Conservation (phyloP, 2,113 vertebrate genomes). For the Psammodynastes pulverulentus region DNA sequence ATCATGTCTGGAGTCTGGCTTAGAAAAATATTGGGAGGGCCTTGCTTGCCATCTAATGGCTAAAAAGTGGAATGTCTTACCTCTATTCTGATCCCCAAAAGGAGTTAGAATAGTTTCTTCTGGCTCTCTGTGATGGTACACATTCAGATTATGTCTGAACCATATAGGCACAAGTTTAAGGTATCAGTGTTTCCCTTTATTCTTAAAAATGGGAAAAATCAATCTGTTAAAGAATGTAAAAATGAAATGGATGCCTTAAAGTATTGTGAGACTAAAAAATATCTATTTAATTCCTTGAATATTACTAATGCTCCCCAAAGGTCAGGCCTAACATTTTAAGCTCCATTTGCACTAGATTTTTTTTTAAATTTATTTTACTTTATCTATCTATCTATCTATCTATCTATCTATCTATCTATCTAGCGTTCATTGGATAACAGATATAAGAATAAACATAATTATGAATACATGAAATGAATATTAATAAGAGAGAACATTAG, state of each 20-base stretch:
- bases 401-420: no score
- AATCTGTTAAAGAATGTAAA: not conserved
- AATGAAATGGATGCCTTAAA: not conserved
- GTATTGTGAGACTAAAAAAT: not conserved
- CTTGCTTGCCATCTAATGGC: slow-evolving; percentile 12
- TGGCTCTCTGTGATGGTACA: no score
- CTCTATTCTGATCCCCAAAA: not conserved
- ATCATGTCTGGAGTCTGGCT: not conserved
- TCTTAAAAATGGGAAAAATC: not conserved
- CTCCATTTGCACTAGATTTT: not conserved
- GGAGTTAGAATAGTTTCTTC: not conserved
- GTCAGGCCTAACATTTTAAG: not conserved
- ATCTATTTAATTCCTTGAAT: not conserved
- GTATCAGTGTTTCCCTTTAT: not conserved
- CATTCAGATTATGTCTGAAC: not conserved
- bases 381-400: no score
- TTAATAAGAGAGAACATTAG: no score
- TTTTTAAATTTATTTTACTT: no score
- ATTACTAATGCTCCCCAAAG: not conserved
- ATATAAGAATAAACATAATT: no score
- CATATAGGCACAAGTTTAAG: not conserved
- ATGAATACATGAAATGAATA: no score
- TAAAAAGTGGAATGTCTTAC: not conserved
- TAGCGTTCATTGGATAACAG: no score
- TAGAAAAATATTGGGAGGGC: not conserved